A percentile compares a stretch with the other conserved stretches of the same genome.
Conservation (phyloP, 1,140 invertebrate species). For the Drosophila simulans region DNA sequence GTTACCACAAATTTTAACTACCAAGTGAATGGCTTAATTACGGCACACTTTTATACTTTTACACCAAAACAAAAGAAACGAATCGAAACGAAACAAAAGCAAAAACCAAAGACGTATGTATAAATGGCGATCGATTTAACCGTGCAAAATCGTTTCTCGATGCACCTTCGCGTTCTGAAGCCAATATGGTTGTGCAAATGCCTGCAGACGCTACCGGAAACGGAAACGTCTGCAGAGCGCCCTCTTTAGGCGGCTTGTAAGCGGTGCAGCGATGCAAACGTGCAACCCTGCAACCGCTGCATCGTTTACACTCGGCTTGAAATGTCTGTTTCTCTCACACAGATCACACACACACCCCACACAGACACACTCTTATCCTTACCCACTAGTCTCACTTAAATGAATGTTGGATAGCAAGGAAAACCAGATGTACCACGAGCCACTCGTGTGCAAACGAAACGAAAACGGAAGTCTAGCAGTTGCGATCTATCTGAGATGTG, state of each 20-base stretch:
- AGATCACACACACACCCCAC: constrained; percentile 30
- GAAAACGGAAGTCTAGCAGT: constrained; percentile 5
- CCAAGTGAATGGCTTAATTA: constrained; percentile 58
- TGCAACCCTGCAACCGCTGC: background rate
- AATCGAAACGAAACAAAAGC: constrained; percentile 46
- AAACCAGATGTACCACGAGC: background rate
- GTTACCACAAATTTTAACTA: constrained; percentile 76
- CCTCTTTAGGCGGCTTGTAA: constrained; percentile 42
- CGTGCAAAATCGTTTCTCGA: constrained; percentile 60
- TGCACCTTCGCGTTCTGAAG: constrained; percentile 71
- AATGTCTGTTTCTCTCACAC: constrained; percentile 64
- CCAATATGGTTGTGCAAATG: constrained; percentile 77
- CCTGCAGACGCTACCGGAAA: constrained; percentile 50
- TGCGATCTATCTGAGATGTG: constrained; percentile 37
- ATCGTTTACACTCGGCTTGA: constrained; percentile 12
- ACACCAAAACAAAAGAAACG: constrained; percentile 62
- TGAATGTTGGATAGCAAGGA: constrained; percentile 46
- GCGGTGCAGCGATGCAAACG: background rate
- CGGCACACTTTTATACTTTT: constrained; percentile 84
- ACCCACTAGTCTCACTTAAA: constrained; percentile 24
- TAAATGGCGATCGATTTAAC: constrained; percentile 21
- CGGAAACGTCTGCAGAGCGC: constrained; percentile 51
- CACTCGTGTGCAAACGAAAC: constrained; percentile 9
- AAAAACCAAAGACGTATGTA: constrained; percentile 31
- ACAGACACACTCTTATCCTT: constrained; percentile 20